phyloP scores from a whole-genome alignment of 2,888 invertebrate genomes.

The Amblyjoppa proteus region DNA sequence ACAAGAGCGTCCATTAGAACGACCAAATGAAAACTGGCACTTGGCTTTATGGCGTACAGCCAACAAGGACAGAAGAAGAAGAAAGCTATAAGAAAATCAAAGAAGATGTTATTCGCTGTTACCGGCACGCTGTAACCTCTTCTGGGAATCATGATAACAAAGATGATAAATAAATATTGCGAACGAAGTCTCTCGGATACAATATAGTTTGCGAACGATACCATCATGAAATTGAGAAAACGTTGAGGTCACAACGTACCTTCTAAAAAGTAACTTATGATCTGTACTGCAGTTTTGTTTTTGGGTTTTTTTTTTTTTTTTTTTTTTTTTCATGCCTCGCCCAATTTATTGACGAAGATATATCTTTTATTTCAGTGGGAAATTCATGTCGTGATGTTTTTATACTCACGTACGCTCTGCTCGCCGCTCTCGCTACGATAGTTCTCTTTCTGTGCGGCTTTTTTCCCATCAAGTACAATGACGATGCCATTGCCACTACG shows the following conservation, averaged over 20 bases:
- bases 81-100: neutral
- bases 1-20: too few species aligned
- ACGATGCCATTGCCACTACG: slow-evolving; percentile 85
- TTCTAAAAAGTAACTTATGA: slow-evolving; percentile 17
- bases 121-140: neutral
- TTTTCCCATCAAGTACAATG: slow-evolving; percentile 87
- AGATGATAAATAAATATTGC: neutral
- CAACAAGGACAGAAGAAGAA: too few species aligned
- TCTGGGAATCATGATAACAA: neutral
- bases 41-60: too few species aligned
- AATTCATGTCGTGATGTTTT: slow-evolving; percentile 32
- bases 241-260: neutral
- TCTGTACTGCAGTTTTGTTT: neutral
- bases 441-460: slow-evolving; percentile 88
- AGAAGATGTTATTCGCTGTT: neutral
- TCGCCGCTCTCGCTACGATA: slow-evolving; percentile 78
- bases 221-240: neutral
- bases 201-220: neutral
- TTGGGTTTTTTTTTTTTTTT: neutral
- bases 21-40: too few species aligned
- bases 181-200: neutral
- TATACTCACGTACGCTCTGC: slow-evolving; percentile 73
- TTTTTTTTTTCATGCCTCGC: neutral
- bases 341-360: neutral
- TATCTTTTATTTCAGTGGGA: slow-evolving; percentile 44